Evolutionary conservation across 2,888 invertebrate genomes (phyloP).

Genomic region (Leucophenga maculata): DNA sequence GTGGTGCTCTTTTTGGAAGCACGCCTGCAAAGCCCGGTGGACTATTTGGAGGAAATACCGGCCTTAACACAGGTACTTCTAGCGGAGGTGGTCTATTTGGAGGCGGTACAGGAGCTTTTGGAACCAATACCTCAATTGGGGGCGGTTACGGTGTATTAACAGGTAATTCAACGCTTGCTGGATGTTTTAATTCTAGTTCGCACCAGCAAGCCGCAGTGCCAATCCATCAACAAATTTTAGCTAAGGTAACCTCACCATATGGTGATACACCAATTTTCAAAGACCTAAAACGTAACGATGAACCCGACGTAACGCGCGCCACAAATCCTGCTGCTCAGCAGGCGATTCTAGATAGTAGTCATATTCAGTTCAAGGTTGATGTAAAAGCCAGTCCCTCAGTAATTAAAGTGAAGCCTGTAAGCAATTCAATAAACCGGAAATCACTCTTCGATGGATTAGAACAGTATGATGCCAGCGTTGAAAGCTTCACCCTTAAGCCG

Average conservation of each 20-base stretch:
- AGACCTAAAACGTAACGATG: conserved; percentile 76
- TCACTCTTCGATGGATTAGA: conserved; percentile 90
- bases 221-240: conserved; percentile 82
- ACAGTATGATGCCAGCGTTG: conserved; percentile 81
- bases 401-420: conserved; percentile 73
- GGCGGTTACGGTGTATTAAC: conserved; percentile 53
- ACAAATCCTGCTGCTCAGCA: conserved; percentile 82
- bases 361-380: conserved; percentile 75
- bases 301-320: conserved; percentile 79
- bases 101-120: conserved; percentile 63
- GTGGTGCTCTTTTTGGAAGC: conserved; percentile 74
- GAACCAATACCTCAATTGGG: conserved; percentile 50
- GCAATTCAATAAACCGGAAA: conserved; percentile 73
- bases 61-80: conserved; percentile 42
- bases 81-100: conserved; percentile 72
- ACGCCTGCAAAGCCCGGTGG: conserved; percentile 68
- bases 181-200: conserved; percentile 53
- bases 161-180: conserved; percentile 48
- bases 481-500: conserved; percentile 76
- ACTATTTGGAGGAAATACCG: conserved; percentile 72
- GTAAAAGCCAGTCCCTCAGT: conserved; percentile 73
- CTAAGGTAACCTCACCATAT: conserved; percentile 86
- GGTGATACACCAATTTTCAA: conserved; percentile 90
- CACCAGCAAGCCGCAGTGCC: conserved; percentile 68
- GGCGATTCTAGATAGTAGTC: conserved; percentile 75